Base-by-base conservation (phyloP, 2,113 vertebrate species). In the Tragelaphus imberbis region DNA sequence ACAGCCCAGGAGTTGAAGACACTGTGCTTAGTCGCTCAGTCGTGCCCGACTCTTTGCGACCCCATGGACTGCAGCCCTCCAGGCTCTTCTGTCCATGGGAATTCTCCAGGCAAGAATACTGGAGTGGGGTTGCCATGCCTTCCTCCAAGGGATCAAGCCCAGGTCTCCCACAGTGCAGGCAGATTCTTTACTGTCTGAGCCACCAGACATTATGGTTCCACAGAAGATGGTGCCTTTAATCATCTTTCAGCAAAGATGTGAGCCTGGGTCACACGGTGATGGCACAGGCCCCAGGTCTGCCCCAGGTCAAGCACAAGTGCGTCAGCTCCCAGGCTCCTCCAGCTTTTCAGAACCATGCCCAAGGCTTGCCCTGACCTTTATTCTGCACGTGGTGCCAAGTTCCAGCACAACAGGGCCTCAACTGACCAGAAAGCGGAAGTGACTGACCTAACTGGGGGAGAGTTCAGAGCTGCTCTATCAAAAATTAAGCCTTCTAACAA, bases 281-380 rank as follows among this genome's bases (percentile, higher is more conserved):
- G 81, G 49, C 2, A 0, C 33, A 51, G 28, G 16, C 15, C 80
- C 77, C n/a, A 1, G 17, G 44, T 17, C 23, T 44, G 15, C 13
- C 53, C 13, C 59, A 63, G 61, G 28, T 44, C 56, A 81, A 12
- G 12, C 91, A 92, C 27, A 92, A 88, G 56, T 36, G 25, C 7
- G 4, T 75, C 79, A 13, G 49, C 47, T 59, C 55, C 96, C 90
- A 95, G 0, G 0, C 11, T 84, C 58, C 49, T 49, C 23, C 23
- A 15, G 59, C 86, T 75, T 92, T 97, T 80, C 68, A 30, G 88
- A 36, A 16, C 47, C 23, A 85, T 55, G 88, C 58, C 53, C 84
- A n/a, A 65, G 85, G 56, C 63, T 40, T 40, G 53, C 1, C 94
- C 91, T 95, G 98, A 98, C 97, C 98, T 98, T 97, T 61, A 88